These are phyloP conservation scores for Helicorthomorpha holstii DNA, from an alignment of 1,140 invertebrate species.

Conservation along the genomic window DNA sequence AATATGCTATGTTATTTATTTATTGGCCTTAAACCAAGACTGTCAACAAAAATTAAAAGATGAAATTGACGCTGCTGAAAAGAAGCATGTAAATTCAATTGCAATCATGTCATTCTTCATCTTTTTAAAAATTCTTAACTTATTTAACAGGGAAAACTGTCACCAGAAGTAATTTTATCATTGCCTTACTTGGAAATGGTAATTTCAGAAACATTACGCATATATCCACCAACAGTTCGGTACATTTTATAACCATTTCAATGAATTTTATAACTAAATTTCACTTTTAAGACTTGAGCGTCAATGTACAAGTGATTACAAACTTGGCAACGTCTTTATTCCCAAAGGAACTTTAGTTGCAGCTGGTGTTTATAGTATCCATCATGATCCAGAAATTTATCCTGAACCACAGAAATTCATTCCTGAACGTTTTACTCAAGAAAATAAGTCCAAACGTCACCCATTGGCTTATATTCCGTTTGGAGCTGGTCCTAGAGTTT, in stretches of 20 bases:
- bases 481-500: too few relatives aligned
- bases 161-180: background rate
- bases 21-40: conserved; percentile 25
- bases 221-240: background rate
- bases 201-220: background rate
- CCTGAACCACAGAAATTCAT: conserved; percentile 16
- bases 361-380: conserved; percentile 15
- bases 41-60: conserved; percentile 25
- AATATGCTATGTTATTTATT: conserved; percentile 19
- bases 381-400: conserved; percentile 13
- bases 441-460: too few relatives aligned
- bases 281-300: conserved; percentile 3
- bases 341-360: conserved; percentile 12
- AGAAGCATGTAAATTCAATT: background rate
- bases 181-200: conserved; percentile 3
- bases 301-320: conserved; percentile 7
- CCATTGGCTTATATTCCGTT: too few relatives aligned
- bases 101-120: background rate
- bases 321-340: conserved; percentile 6
- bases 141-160: background rate
- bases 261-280: too few relatives aligned
- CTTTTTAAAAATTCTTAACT: background rate
- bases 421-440: too few relatives aligned
- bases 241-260: too few relatives aligned
- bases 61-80: conserved; percentile 20